Conservation (phyloP, 1,140 invertebrate genomes). For the Drosophila sp. region DNA sequence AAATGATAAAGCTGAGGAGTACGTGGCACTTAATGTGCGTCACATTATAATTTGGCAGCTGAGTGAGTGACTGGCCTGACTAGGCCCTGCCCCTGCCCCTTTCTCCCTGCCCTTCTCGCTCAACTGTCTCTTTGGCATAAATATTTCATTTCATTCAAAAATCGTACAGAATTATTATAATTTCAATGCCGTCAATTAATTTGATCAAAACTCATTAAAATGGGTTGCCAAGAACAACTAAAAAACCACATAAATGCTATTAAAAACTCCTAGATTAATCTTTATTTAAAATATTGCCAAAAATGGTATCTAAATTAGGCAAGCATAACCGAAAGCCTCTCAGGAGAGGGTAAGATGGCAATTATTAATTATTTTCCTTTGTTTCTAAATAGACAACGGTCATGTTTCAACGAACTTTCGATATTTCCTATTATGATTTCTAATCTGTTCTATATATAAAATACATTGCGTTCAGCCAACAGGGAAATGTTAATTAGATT, state of each 20-base stretch:
- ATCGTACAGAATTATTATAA: slow-evolving; percentile 19
- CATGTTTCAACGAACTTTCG: background rate
- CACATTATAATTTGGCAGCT: slow-evolving; percentile 77
- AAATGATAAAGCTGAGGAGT: slow-evolving; percentile 62
- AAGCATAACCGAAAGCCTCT: background rate
- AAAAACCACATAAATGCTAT: background rate
- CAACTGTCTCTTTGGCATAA: slow-evolving; percentile 33
- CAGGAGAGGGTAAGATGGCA: background rate
- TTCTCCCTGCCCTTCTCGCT: background rate
- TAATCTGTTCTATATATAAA: background rate
- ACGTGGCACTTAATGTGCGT: slow-evolving; percentile 70
- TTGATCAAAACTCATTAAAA: slow-evolving; percentile 48
- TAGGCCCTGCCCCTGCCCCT: background rate
- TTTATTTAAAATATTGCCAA: slow-evolving; percentile 1
- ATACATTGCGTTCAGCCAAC: background rate
- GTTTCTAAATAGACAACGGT: background rate
- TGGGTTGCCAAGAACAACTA: slow-evolving; percentile 15
- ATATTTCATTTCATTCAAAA: slow-evolving; percentile 49
- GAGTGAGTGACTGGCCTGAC: slow-evolving; percentile 46
- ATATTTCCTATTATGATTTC: background rate
- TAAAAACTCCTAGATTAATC: background rate
- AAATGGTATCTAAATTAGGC: slow-evolving; percentile 1
- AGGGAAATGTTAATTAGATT: background rate
- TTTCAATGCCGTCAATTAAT: slow-evolving; percentile 49
- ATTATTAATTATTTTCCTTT: slow-evolving; percentile 1